A percentile compares a stretch with the other conserved stretches of the same genome.
phyloP scores from a whole-genome alignment of 2,113 vertebrate genomes.

The Promerops cafer region DNA sequence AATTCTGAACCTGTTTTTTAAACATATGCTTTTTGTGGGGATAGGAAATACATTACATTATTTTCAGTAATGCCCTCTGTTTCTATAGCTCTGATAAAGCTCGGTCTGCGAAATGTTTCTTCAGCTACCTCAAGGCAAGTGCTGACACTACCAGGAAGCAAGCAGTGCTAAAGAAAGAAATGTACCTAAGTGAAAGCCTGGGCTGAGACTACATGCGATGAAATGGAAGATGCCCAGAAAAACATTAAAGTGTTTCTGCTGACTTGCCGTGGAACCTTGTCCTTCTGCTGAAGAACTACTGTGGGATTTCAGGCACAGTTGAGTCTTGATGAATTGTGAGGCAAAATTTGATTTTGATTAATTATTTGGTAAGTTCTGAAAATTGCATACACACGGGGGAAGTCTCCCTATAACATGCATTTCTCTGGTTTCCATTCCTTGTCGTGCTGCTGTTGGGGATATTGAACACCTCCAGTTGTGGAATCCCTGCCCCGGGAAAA shows the following conservation, averaged over 20 bases:
- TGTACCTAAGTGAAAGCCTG: background rate
- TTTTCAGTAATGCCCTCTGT: background rate
- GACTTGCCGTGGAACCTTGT: background rate
- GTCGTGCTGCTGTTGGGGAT: background rate
- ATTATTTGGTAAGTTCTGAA: background rate
- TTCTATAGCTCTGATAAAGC: background rate
- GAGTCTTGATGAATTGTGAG: background rate
- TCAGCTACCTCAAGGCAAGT: background rate
- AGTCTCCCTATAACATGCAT: background rate
- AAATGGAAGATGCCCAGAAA: background rate
- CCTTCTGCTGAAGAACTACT: background rate
- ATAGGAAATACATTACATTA: background rate
- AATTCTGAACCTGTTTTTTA: conserved; percentile 4
- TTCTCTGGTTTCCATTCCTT: background rate
- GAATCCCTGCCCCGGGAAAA: background rate
- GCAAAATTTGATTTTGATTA: background rate
- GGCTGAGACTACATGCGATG: background rate
- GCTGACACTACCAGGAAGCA: background rate
- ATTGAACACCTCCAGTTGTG: conserved; percentile 15
- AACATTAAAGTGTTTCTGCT: background rate
- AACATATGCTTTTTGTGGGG: background rate
- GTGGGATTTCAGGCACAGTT: background rate
- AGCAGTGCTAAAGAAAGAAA: background rate
- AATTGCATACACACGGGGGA: background rate
- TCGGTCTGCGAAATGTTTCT: background rate